Base-by-base conservation (phyloP, 2,888 invertebrate genomes). In the Endomychus coccineus region DNA sequence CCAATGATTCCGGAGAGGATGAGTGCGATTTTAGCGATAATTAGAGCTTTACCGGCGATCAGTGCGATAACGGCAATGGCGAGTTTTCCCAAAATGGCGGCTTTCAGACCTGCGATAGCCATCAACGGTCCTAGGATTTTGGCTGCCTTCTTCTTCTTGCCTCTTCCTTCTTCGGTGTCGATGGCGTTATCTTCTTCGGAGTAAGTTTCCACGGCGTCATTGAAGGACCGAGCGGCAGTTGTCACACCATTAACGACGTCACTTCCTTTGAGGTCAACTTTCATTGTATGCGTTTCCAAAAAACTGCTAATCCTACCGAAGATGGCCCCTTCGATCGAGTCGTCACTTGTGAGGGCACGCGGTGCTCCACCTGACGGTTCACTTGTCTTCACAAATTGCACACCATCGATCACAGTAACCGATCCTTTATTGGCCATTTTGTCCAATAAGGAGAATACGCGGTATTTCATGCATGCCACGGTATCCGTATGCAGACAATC, bases 401-500 rank as follows among this genome's bases (percentile, higher is more conserved):
- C 83, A 36, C 88, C 88, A 49, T 88, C 87, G 37, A 84, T 79
- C 25, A 88, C 64, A 5, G 83, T 77, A 57, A 86, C 85, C 43
- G 78, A 78, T 56, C 87, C 87, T 62, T 83, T 85, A 51, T 81
- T 80, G 30, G 80, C 79, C 71, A 84, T 81, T 66, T 87, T 87
- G 70, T 88, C 88, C 49, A 88, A 83, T 66, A 81, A 86, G 13
- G 83, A 80, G 71, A 87, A 85, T 59, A 88, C 77, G 62, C 87
- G 88, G 71, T 85, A 84, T 65, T 87, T 88, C 55, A 88, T 77
- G 64, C 88, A 88, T 65, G 83, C 80, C 50, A 83, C 78, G 16
- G 87, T 84, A 59, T 87, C 87, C 66, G 86, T 88, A 55, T 79
- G 75, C 45, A 85, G 67, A 60, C 88, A 88, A 56, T 88, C 88